Evolutionary conservation across 2,888 invertebrate genomes (phyloP).

Genomic region (Lasioglossum calceatum): DNA sequence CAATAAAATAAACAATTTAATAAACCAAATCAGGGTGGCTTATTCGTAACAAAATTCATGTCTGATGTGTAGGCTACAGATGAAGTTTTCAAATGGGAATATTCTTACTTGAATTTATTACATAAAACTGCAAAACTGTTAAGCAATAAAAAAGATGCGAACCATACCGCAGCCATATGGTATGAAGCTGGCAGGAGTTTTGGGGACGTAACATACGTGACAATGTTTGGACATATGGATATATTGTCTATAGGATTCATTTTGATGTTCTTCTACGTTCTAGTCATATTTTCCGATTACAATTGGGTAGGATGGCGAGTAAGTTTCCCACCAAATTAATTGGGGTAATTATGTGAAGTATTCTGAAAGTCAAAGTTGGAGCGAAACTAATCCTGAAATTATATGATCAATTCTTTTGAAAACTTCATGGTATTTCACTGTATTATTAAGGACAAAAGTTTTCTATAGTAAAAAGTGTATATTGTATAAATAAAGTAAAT

Average conservation of each 20-base stretch:
- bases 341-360: background rate
- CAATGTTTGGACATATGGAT: slow-evolving; percentile 90
- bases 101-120: slow-evolving; percentile 71
- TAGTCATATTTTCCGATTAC: slow-evolving; percentile 89
- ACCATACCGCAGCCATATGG: slow-evolving; percentile 69
- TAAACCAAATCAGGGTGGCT: background rate
- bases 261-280: slow-evolving; percentile 91
- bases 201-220: slow-evolving; percentile 89
- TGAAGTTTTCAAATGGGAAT: slow-evolving; percentile 80
- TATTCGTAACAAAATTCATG: background rate
- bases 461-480: background rate
- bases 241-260: slow-evolving; percentile 89
- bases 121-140: slow-evolving; percentile 69
- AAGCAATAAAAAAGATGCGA: slow-evolving; percentile 34
- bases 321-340: slow-evolving; percentile 71
- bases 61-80: slow-evolving; percentile 76
- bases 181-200: slow-evolving; percentile 86
- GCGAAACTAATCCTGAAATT: background rate
- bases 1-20: background rate
- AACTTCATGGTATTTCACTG: background rate
- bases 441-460: background rate
- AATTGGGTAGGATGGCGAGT: slow-evolving; percentile 91
- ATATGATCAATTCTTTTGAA: background rate
- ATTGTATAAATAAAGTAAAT: background rate
- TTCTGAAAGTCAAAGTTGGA: no score